Base-by-base conservation (phyloP, 2,888 invertebrate genomes). In the Xanthorhoe spadicearia region DNA sequence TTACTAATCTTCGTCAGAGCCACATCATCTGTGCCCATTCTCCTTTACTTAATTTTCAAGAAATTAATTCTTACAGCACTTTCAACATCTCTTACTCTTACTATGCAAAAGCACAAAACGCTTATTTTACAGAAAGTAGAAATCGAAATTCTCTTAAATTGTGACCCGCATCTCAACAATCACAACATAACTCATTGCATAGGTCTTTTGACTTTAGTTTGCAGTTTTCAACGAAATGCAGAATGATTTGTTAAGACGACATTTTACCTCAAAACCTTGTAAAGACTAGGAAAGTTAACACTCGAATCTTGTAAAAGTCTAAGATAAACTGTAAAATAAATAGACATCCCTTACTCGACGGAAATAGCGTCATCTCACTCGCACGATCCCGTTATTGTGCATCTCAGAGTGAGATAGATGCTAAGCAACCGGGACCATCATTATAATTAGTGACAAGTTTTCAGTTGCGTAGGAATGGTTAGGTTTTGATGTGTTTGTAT, bases 171-270 rank as follows among this genome's bases (percentile, higher is more conserved):
- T 18, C 61, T 62, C 54, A 51, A 62, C 19, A 17, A 56, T 28
- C 50, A 53, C 28, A 48, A 35, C 46, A 51, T 56, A 18, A 38
- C 48, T 59, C 60, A 53, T 63, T 48, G 59, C 62, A 63, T 63
- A 53, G 38, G 19, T 67, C 38, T 63, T 57, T 52, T 61, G 56
- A 43, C 17, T 60, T 56, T 48, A 54, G 46, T 65, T 62, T 64
- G 67, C 63, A 9, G 10, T 52, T n/a, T 56, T 56, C 52, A 57
- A 67, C 55, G 55, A 59, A 60, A 19, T 46, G 38, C 15, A 13
- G 15, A 28, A 38, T 15, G 15, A 17, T 46, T 56, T 63, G 23
- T 35, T 48, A n/a, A 32, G 67, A 64, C 63, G 67, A 53, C 60
- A 55, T 64, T 58, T 6, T 8, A 10, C 3, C 10, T 32, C 32